A percentile compares a stretch with the other conserved stretches of the same genome.
Conservation (phyloP, 2,888 invertebrate genomes). For the Resseliella maxima region DNA sequence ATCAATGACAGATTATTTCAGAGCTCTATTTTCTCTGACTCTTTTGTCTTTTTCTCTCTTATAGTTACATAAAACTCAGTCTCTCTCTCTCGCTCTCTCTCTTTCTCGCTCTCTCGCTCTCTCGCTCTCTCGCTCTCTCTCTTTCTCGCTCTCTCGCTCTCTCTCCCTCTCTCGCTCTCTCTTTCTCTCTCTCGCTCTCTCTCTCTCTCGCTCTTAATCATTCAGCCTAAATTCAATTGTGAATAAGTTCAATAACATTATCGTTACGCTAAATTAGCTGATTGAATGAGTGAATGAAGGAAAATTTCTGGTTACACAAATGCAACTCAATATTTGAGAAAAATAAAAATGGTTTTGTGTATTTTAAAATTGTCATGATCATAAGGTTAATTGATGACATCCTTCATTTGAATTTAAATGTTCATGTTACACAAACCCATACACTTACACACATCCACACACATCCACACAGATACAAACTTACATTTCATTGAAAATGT, state of each 20-base stretch:
- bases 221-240: neutral
- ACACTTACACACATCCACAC: too few species aligned
- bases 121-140: neutral
- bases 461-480: too few species aligned
- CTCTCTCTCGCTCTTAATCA: too few species aligned
- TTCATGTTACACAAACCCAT: too few species aligned
- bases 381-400: conserved; percentile 36
- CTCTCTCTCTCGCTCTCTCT: too few species aligned
- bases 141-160: too few species aligned
- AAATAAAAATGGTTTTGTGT: conserved; percentile 14
- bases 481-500: neutral
- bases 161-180: neutral
- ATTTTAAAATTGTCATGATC: conserved; percentile 17
- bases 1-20: neutral
- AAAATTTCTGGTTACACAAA: neutral
- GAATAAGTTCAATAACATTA: conserved; percentile 22
- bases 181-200: too few species aligned
- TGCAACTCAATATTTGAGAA: neutral
- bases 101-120: too few species aligned
- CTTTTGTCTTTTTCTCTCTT: neutral
- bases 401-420: neutral
- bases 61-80: too few species aligned
- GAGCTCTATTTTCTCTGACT: neutral
- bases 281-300: neutral
- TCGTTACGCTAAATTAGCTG: neutral